A percentile compares a stretch with the other conserved stretches of the same genome.
phyloP scores from a whole-genome alignment of 2,797 vertebrate genomes.

The Etheostoma perlongum region DNA sequence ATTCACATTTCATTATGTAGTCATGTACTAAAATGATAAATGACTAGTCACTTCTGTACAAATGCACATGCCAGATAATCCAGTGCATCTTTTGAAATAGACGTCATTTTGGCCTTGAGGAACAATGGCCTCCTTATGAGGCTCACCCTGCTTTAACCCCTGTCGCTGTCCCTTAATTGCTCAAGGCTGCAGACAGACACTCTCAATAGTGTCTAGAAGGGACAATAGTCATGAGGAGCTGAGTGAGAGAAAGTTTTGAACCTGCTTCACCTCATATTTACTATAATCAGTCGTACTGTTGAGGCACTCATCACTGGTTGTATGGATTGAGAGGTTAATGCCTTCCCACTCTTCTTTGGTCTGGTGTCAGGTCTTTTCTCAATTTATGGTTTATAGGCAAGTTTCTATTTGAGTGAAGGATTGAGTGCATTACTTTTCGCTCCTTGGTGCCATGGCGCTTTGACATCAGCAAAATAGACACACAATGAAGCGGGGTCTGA shows the following conservation, averaged over 20 bases:
- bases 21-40: conserved; percentile 2
- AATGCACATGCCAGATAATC: not conserved
- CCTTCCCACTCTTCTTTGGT: conserved; percentile 5
- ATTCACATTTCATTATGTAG: not conserved
- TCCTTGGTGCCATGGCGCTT: not conserved
- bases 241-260: conserved; percentile 59
- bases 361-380: not conserved
- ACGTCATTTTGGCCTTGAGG: conserved; percentile 12
- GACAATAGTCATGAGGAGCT: conserved; percentile 69
- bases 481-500: not conserved
- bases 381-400: not conserved
- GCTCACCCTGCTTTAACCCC: conserved; percentile 31
- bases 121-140: conserved; percentile 66
- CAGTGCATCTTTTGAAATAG: conserved; percentile 17
- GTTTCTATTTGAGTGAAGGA: not conserved
- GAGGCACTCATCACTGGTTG: conserved; percentile 44
- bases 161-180: conserved; percentile 48
- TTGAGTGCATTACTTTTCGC: not conserved
- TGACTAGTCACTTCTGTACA: not conserved
- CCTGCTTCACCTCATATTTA: conserved; percentile 70
- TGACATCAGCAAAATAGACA: not conserved
- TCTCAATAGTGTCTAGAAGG: conserved; percentile 60
- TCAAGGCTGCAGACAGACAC: conserved; percentile 38
- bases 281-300: conserved; percentile 75
- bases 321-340: not conserved